These are phyloP conservation scores for Hypotaenidia philippensis DNA, from an alignment of 2,797 vertebrate species.

Conservation along the genomic window DNA sequence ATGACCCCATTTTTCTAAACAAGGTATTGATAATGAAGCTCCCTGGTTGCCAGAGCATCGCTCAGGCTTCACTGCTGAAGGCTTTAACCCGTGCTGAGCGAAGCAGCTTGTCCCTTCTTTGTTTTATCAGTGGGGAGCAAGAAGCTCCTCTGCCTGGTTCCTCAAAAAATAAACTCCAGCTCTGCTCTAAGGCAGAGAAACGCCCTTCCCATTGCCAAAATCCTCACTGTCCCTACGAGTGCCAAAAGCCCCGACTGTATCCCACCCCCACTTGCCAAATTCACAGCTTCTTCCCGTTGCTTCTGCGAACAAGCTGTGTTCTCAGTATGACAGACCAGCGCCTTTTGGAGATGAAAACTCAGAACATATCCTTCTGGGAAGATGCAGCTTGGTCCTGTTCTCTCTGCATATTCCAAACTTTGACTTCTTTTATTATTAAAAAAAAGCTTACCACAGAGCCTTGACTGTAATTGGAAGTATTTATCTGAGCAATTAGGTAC, in stretches of 20 bases:
- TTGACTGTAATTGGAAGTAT: not conserved
- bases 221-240: not conserved
- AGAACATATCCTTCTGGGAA: not conserved
- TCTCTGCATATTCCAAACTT: not conserved
- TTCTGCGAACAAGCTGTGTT: not conserved
- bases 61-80: not conserved
- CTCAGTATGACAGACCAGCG: not conserved
- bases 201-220: slow-evolving; percentile 7
- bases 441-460: not conserved
- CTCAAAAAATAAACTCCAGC: not conserved
- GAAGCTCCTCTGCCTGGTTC: not conserved
- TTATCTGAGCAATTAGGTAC: not conserved
- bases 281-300: not conserved
- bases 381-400: not conserved
- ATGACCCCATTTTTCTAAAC: not conserved
- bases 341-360: not conserved
- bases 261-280: not conserved
- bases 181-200: not conserved
- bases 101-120: not conserved
- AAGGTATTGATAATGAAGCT: not conserved
- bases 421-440: not conserved
- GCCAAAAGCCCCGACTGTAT: slow-evolving; percentile 11
- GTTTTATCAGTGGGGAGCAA: not conserved
- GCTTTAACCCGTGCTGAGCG: not conserved
- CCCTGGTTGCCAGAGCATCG: not conserved